A percentile compares a stretch with the other conserved stretches of the same genome.
phyloP scores from a whole-genome alignment of 1,140 invertebrate species.

The Drosophila sp. region DNA sequence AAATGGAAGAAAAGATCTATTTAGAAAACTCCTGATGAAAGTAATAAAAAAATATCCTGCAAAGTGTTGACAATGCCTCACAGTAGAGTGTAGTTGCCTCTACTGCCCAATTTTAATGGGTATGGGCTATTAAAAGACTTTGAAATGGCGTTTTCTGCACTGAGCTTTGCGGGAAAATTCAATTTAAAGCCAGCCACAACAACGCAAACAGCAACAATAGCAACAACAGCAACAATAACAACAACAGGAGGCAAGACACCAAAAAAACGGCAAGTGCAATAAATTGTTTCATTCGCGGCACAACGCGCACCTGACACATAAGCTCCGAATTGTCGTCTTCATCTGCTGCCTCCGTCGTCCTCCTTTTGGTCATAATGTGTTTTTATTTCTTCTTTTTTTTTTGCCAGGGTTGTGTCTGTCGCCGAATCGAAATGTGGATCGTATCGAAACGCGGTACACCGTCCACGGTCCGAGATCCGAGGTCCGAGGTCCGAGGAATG shows the following conservation, averaged over 20 bases:
- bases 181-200: slow-evolving; percentile 65
- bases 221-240: slow-evolving; percentile 15
- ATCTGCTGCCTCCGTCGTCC: slow-evolving; percentile 33
- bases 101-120: not conserved
- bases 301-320: slow-evolving; percentile 77
- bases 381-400: not conserved
- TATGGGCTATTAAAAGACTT: slow-evolving; percentile 26
- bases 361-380: not conserved
- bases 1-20: too few relatives aligned
- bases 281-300: slow-evolving; percentile 78
- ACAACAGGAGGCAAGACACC: slow-evolving; percentile 25
- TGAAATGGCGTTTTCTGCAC: slow-evolving; percentile 40
- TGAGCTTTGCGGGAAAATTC: slow-evolving; percentile 58
- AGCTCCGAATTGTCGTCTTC: slow-evolving; percentile 77
- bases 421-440: slow-evolving; percentile 22
- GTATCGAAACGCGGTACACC: slow-evolving; percentile 4
- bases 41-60: too few relatives aligned
- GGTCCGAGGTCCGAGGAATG: too few relatives aligned
- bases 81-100: not conserved
- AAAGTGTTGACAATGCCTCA: too few relatives aligned
- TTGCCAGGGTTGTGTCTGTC: slow-evolving; percentile 9
- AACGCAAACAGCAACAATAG: slow-evolving; percentile 29
- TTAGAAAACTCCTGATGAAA: too few relatives aligned
- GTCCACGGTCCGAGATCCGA: too few relatives aligned
- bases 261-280: slow-evolving; percentile 62